phyloP scores from a whole-genome alignment of 2,797 vertebrate species.

The Tinamus major region DNA sequence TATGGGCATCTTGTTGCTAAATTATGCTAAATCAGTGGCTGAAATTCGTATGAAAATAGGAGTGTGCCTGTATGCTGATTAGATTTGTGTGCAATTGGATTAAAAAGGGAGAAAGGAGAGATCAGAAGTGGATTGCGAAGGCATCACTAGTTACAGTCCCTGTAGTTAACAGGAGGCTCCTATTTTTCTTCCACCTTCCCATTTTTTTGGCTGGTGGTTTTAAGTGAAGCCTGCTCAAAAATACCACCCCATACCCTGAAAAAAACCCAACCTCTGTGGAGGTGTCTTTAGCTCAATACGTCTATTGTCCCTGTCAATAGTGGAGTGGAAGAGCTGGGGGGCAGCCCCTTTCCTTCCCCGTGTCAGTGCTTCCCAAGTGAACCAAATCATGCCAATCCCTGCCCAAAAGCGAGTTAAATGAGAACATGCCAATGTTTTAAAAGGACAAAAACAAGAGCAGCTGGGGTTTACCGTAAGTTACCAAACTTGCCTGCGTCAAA shows the following conservation, averaged over 20 bases:
- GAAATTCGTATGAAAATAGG: slow-evolving; percentile 46
- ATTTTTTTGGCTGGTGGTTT: slow-evolving; percentile 12
- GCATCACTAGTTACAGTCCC: slow-evolving; percentile 9
- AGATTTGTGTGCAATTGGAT: slow-evolving; percentile 34
- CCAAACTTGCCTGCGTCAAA: slow-evolving; percentile 46
- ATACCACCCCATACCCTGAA: not conserved
- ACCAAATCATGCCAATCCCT: not conserved
- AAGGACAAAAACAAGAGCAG: slow-evolving; percentile 30
- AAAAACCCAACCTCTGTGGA: not conserved
- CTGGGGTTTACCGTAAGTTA: slow-evolving; percentile 43
- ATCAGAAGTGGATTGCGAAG: slow-evolving; percentile 43
- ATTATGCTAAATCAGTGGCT: not conserved
- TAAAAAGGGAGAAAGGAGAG: slow-evolving; percentile 45
- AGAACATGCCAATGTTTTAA: not conserved
- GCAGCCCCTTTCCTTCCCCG: too few species aligned
- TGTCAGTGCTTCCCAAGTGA: too few species aligned
- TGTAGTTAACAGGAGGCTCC: slow-evolving; percentile 46
- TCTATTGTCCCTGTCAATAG: not conserved
- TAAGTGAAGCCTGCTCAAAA: slow-evolving; percentile 51
- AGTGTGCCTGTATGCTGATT: not conserved
- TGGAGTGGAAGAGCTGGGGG: not conserved
- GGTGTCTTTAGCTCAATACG: not conserved
- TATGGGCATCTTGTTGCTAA: not conserved
- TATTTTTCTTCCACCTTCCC: slow-evolving; percentile 54
- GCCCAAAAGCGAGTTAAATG: not conserved